These are phyloP conservation scores for Pholis gunnellus DNA, from an alignment of 2,113 vertebrate genomes.

Conservation along the genomic window DNA sequence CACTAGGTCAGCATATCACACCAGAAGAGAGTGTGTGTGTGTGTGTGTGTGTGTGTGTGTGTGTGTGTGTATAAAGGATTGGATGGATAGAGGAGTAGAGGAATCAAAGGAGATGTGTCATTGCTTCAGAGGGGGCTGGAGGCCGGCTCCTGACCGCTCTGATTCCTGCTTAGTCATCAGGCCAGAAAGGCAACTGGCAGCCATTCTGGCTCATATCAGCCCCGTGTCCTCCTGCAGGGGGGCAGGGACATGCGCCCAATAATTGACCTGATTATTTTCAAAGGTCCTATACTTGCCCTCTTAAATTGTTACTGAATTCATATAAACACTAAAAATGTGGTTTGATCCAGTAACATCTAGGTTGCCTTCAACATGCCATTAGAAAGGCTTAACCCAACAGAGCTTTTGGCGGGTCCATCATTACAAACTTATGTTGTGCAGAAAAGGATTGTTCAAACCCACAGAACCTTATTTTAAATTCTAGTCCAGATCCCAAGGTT, in stretches of 20 bases:
- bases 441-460: conserved; percentile 60
- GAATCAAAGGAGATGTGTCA: conserved; percentile 73
- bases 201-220: conserved; percentile 28
- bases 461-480: conserved; percentile 59
- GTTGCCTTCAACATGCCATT: conserved; percentile 33
- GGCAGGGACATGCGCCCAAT: neutral
- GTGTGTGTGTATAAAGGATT: conserved; percentile 22
- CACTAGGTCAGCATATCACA: conserved; percentile 54
- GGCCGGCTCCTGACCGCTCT: conserved; percentile 61
- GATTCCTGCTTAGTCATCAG: conserved; percentile 79
- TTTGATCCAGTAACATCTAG: conserved; percentile 23
- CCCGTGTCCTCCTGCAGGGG: neutral
- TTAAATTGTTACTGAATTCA: conserved; percentile 22
- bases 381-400: conserved; percentile 41
- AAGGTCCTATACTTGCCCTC: neutral
- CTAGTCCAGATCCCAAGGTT: conserved; percentile 49
- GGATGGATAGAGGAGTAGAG: neutral
- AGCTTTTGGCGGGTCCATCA: conserved; percentile 35
- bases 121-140: conserved; percentile 48
- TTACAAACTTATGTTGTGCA: conserved; percentile 59
- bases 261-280: conserved; percentile 20
- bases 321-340: conserved; percentile 28
- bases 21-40: neutral
- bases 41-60: conserved; percentile 58
- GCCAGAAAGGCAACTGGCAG: conserved; percentile 28